Base-by-base conservation (phyloP, 2,888 invertebrate genomes). In the Cerceris rybyensis region DNA sequence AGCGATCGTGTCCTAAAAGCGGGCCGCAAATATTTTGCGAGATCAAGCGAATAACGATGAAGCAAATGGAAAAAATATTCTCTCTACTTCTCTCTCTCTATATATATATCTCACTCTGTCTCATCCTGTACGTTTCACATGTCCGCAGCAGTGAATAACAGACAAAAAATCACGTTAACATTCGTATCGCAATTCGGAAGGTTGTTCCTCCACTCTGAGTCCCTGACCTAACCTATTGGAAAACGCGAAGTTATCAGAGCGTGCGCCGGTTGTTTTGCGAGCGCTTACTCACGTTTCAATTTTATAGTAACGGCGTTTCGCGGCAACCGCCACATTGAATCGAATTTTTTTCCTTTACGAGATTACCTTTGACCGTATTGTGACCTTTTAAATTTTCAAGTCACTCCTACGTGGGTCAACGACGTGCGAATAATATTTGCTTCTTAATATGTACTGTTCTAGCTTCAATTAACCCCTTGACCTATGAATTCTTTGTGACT, bases 191-290 rank as follows among this genome's bases (percentile, higher is more conserved):
- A 73, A 73, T 73, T 73, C 63, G 63, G 73, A 63, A 73, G 73
- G 57, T 55, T 55, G 17, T 28, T 60, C 42, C 46, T 55, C 28
- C 28, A 69, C 39, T 49, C 50, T 50, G 41, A 54, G 66, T 75
- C 55, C 71, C 81, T 81, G 80, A 82, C 72, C 83, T 76, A 81
- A 83, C 76, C 73, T 75, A 81, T 83, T 67, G 81, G 83, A 80
- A 82, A 84, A 83, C 73, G 49, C 49, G 52, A 63, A 70, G 75
- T 82, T 84, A 84, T 84, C 80, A 82, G 84, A 82, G 84, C 84
- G 81, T 81, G 81, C 42, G 71, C 55, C 68, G 61, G 49, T 71
- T 81, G 77, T 83, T 83, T 75, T 67, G 64, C 73, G 67, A 75
- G 59, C 73, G 69, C 69, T 78, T 75, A 64, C 75, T 75, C 69